Evolutionary conservation across 2,888 invertebrate genomes (phyloP).

Genomic region (Pandemis corylana): DNA sequence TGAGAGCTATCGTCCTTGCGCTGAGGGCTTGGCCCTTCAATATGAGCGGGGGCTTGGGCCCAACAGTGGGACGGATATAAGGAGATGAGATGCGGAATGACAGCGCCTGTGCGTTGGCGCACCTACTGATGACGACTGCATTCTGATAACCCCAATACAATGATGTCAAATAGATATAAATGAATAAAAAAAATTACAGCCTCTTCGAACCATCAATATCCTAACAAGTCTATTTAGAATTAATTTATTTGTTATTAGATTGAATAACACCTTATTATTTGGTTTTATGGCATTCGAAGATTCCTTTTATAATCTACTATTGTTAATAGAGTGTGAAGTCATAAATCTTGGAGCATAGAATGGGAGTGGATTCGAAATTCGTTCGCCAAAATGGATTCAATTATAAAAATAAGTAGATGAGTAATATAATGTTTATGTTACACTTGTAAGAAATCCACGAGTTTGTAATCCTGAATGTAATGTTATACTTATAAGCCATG

Average conservation of each 20-base stretch:
- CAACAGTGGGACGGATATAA: too few species aligned
- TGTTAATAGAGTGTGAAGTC: constrained; percentile 6
- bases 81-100: too few species aligned
- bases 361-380: background rate
- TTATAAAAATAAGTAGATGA: background rate
- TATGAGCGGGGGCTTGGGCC: too few species aligned
- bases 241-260: constrained; percentile 6
- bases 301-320: background rate
- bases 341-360: background rate
- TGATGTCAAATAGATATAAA: background rate
- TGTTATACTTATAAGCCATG: too few species aligned
- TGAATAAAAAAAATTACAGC: background rate
- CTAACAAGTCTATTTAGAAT: background rate
- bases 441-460: background rate
- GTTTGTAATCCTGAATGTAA: background rate
- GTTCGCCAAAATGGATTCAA: background rate
- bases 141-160: too few species aligned
- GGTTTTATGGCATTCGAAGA: constrained; percentile 3
- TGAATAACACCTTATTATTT: constrained; percentile 6
- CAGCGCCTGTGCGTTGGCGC: too few species aligned
- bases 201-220: background rate
- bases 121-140: too few species aligned
- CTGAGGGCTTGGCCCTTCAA: too few species aligned
- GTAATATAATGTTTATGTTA: background rate
- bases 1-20: too few species aligned